Evolutionary conservation across 2,797 vertebrate species (phyloP).

Genomic region (Zalophus californianus): DNA sequence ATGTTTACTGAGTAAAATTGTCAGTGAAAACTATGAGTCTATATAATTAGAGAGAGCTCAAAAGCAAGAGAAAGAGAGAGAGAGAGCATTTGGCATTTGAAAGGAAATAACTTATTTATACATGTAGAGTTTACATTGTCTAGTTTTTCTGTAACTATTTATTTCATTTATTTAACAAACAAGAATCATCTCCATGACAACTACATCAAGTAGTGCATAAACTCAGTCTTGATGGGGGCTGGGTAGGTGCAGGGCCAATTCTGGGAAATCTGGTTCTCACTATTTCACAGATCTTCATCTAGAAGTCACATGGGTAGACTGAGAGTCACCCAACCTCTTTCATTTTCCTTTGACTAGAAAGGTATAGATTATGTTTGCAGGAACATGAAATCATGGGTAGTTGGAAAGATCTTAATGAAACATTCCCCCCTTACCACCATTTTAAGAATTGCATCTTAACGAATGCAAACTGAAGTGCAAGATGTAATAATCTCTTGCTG

Average conservation of each 20-base stretch:
- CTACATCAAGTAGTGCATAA: neutral
- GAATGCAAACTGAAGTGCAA: slow-evolving; percentile 46
- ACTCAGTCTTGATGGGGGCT: neutral
- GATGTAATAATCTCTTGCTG: slow-evolving; percentile 62
- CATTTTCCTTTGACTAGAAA: slow-evolving; percentile 58
- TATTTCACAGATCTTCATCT: neutral
- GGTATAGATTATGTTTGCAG: neutral
- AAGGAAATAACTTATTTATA: slow-evolving; percentile 72
- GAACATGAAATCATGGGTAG: neutral
- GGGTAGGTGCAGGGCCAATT: neutral
- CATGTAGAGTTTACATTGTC: slow-evolving; percentile 64
- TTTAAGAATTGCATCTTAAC: slow-evolving; percentile 54
- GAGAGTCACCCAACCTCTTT: neutral
- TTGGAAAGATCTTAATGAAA: slow-evolving; percentile 31
- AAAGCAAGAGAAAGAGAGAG: slow-evolving; percentile 30
- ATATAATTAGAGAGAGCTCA: neutral
- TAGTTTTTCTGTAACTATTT: slow-evolving; percentile 72
- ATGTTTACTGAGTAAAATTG: slow-evolving; percentile 34
- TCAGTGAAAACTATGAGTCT: slow-evolving; percentile 36
- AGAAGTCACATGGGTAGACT: neutral
- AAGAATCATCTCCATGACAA: slow-evolving; percentile 61
- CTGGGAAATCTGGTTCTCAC: slow-evolving; percentile 30
- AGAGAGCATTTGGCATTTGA: slow-evolving; percentile 43
- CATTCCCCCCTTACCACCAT: neutral
- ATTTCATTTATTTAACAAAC: slow-evolving; percentile 80